Conservation (phyloP, 2,888 invertebrate species). For the Trissolcus japonicus region DNA sequence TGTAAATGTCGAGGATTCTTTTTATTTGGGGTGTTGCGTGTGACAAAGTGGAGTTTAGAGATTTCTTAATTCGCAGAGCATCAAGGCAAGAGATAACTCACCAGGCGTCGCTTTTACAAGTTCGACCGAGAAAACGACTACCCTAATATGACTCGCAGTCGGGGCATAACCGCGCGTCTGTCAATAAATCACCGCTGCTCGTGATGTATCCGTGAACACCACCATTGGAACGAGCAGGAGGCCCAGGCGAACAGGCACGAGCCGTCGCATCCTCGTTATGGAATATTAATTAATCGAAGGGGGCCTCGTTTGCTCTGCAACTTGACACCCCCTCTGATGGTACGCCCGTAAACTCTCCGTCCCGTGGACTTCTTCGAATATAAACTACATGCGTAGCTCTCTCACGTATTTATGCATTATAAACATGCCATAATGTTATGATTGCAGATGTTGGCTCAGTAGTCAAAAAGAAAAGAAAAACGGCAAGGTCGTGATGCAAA, state of each 20-base stretch:
- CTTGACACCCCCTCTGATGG: slow-evolving; percentile 43
- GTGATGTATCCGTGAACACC: slow-evolving; percentile 56
- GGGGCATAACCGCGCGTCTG: slow-evolving; percentile 36
- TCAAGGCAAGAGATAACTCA: slow-evolving; percentile 46
- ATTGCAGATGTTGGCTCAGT: slow-evolving; percentile 28
- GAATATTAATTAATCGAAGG: slow-evolving; percentile 71
- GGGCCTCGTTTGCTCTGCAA: slow-evolving; percentile 46
- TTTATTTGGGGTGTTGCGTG: neutral
- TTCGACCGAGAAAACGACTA: slow-evolving; percentile 26
- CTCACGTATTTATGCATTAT: slow-evolving; percentile 37
- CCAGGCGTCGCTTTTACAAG: slow-evolving; percentile 62
- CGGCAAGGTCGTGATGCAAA: slow-evolving; percentile 12
- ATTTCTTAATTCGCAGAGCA: slow-evolving; percentile 49
- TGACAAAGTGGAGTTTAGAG: slow-evolving; percentile 7
- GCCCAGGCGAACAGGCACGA: slow-evolving; percentile 44
- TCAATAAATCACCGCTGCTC: slow-evolving; percentile 53
- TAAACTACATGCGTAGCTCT: slow-evolving; percentile 23
- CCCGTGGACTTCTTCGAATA: slow-evolving; percentile 37
- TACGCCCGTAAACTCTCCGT: slow-evolving; percentile 10
- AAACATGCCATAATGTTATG: slow-evolving; percentile 55
- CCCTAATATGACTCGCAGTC: slow-evolving; percentile 40
- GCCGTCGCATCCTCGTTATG: slow-evolving; percentile 70
- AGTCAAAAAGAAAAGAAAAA: slow-evolving; percentile 21
- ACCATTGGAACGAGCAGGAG: slow-evolving; percentile 11
- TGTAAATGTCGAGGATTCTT: no score